A percentile compares a stretch with the other conserved stretches of the same genome.
Evolutionary conservation across 2,113 vertebrate species (phyloP).

Genomic region (Pristiophorus japonicus): DNA sequence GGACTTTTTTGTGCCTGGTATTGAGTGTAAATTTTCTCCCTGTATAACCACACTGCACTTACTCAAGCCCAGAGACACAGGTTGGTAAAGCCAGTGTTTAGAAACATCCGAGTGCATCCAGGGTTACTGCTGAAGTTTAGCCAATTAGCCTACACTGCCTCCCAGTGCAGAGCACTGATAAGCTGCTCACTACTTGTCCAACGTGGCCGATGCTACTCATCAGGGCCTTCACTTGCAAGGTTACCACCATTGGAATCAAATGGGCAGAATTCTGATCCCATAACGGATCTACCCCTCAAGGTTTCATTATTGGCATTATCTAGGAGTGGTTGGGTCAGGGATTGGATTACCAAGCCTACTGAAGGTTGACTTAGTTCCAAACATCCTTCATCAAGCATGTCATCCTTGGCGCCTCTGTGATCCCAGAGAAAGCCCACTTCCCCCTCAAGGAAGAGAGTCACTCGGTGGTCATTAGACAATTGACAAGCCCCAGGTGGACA

Average conservation of each 20-base stretch:
- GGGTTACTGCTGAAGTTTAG: not conserved
- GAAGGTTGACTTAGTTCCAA: not conserved
- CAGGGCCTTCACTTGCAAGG: not conserved
- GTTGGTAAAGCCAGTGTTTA: not conserved
- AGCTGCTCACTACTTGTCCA: not conserved
- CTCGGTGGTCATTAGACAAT: not conserved
- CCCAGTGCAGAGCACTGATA: not conserved
- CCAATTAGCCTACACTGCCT: not conserved
- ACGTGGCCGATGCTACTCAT: not conserved
- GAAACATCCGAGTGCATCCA: no score
- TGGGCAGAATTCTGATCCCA: not conserved
- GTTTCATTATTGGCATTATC: not conserved
- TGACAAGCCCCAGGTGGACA: not conserved
- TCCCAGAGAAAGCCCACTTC: not conserved
- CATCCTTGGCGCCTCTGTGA: not conserved
- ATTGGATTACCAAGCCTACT: not conserved
- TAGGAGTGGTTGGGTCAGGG: not conserved
- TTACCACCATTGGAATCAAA: not conserved
- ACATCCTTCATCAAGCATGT: not conserved
- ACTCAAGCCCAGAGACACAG: not conserved
- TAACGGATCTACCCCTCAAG: not conserved
- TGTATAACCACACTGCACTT: not conserved
- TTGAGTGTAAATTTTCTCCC: not conserved
- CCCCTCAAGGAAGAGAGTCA: not conserved
- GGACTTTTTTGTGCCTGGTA: not conserved